Evolutionary conservation across 2,888 invertebrate genomes (phyloP).

Genomic region (Xylota segnis): DNA sequence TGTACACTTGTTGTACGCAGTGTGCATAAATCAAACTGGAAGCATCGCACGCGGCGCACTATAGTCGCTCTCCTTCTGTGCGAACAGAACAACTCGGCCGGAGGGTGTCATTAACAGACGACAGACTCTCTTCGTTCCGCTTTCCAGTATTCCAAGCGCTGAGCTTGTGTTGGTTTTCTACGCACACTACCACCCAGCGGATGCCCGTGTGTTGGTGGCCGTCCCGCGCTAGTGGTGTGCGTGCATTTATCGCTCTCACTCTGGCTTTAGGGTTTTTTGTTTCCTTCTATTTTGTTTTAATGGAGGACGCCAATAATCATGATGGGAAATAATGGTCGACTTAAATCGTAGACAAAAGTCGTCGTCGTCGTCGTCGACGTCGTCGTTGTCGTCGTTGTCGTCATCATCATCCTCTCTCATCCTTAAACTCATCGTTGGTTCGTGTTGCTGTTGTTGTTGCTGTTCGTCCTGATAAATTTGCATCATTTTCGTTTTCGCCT

Average conservation of each 20-base stretch:
- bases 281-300: constrained; percentile 79
- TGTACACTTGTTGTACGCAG: constrained; percentile 69
- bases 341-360: constrained; percentile 77
- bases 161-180: constrained; percentile 31
- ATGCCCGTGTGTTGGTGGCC: constrained; percentile 16
- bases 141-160: constrained; percentile 53
- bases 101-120: constrained; percentile 7
- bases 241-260: constrained; percentile 59
- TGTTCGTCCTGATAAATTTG: constrained; percentile 73
- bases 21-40: constrained; percentile 52
- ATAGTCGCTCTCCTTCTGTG: constrained; percentile 46
- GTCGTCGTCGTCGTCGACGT: constrained; percentile 53
- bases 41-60: constrained; percentile 2
- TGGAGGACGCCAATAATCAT: constrained; percentile 83
- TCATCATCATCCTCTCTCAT: constrained; percentile 44
- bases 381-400: constrained; percentile 32
- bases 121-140: constrained; percentile 40
- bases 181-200: constrained; percentile 25
- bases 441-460: constrained; percentile 33
- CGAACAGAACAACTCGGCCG: constrained; percentile 1
- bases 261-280: constrained; percentile 50
- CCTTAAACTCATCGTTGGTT: constrained; percentile 35
- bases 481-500: constrained; percentile 72
- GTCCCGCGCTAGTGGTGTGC: constrained; percentile 10
- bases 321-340: constrained; percentile 77